Evolutionary conservation across 2,113 vertebrate genomes (phyloP).

Genomic region (Empidonax alnorum): DNA sequence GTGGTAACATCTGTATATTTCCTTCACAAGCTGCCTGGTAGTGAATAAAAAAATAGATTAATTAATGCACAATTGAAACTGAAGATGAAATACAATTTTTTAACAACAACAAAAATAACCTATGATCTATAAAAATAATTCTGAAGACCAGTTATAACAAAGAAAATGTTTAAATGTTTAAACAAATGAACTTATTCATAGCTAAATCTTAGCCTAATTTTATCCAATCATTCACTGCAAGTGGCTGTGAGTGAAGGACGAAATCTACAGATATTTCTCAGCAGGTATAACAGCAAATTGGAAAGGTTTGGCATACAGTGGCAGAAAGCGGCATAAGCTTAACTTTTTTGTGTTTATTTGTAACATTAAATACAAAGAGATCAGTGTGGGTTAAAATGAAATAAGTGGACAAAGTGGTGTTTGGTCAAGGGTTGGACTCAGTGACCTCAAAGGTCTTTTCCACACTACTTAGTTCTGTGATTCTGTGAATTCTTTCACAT

Average conservation of each 20-base stretch:
- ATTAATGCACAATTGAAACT: background rate
- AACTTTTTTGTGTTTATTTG: background rate
- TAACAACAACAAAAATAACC: background rate
- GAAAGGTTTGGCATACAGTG: background rate
- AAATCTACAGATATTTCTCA: background rate
- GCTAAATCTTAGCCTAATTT: background rate
- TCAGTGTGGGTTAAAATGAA: background rate
- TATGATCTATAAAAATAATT: background rate
- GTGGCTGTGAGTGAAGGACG: background rate
- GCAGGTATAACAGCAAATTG: background rate
- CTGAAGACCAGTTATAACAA: background rate
- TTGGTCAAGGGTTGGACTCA: background rate
- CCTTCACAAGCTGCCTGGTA: constrained; percentile 93
- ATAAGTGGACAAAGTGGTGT: background rate
- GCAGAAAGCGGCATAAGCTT: background rate
- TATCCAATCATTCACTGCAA: background rate
- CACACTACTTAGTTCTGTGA: background rate
- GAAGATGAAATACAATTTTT: background rate
- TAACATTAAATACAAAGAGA: background rate
- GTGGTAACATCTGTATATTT: constrained; percentile 82
- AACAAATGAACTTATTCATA: background rate
- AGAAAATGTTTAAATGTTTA: background rate
- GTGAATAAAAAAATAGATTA: background rate
- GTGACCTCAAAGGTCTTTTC: background rate
- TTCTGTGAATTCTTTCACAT: background rate